Evolutionary conservation across 2,797 vertebrate species (phyloP), one percentile per base, ranked within the genome.

Genomic region (Perodicticus potto): DNA sequence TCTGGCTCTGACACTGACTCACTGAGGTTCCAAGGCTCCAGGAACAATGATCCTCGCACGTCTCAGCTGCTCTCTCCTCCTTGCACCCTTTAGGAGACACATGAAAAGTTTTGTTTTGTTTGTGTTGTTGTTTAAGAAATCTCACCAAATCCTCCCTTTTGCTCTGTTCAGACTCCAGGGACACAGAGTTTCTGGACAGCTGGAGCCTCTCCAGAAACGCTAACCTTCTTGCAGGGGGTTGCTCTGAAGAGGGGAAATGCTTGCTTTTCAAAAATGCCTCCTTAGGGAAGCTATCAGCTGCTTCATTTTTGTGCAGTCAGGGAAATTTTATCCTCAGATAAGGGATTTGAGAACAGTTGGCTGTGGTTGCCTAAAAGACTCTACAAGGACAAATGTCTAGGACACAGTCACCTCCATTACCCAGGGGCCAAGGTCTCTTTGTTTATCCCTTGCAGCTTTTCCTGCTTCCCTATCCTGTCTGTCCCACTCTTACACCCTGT

Each of bases 281-380:
- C 91, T 89, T 40, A 40, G 89, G 92, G 95, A 97, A 67, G 84
- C 67, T 19, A 49, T 25, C 29, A 63, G 84, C 89, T 23, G 76
- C 78, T 53, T 94, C 11, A 1, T 57, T 96, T 97, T 34, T 96
- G 97, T 89, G 53, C 1, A 63, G 91, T 97, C 93, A 95, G 97
- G 95, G 93, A 96, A 97, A 95, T 97, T 96, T 97, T 61, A 96
- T 96, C 94, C 91, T 88, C 73, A 95, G 97, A 97, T 97, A 97
- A 97, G 91, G 77, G 53, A 94, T 93, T 93, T 96, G 89, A 94
- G 84, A 92, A 69, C 2, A 82, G 77, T 34, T 96, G 96, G 53
- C 93, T 95, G 72, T 72, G 86, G 93, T 27, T 70, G 22, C 85
- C 69, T 76, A 23, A 92, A 63, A 91, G 70, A 83, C 73, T 90